Percentiles rank a stretch among this genome's conserved stretches.
Evolutionary conservation across 2,888 invertebrate genomes (phyloP).

Genomic region (Drosophila meridionalis): DNA sequence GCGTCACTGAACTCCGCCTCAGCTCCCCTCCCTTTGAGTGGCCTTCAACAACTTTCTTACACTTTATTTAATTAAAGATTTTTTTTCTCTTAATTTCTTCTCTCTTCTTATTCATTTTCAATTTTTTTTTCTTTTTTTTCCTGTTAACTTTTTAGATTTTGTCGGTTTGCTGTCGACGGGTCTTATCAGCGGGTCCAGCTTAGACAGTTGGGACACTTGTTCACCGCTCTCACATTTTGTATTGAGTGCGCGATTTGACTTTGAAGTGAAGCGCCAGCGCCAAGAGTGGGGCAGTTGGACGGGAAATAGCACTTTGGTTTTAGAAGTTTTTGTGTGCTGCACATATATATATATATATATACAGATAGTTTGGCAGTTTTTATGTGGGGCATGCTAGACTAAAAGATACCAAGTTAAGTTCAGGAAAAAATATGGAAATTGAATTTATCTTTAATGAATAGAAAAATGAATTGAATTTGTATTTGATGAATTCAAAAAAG

Average conservation of each 20-base stretch:
- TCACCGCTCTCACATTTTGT: constrained; percentile 58
- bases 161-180: constrained; percentile 53
- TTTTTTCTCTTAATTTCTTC: constrained; percentile 44
- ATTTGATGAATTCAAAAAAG: neutral
- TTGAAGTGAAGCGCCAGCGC: constrained; percentile 66
- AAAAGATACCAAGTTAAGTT: neutral
- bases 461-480: neutral
- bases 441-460: neutral
- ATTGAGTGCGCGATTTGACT: constrained; percentile 70
- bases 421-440: neutral
- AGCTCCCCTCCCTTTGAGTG: constrained; percentile 49
- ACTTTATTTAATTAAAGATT: constrained; percentile 79
- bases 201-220: constrained; percentile 77
- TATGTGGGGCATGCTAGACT: neutral
- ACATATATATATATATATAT: neutral
- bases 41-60: constrained; percentile 71
- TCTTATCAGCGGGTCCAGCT: constrained; percentile 64
- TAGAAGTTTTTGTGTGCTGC: constrained; percentile 9
- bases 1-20: constrained; percentile 8
- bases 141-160: constrained; percentile 43
- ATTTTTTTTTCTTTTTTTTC: constrained; percentile 1
- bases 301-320: neutral
- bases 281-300: neutral
- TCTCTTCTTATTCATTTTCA: neutral
- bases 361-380: constrained; percentile 2